Conservation (phyloP, 2,888 invertebrate genomes). For the Sphaeridia pumilis region DNA sequence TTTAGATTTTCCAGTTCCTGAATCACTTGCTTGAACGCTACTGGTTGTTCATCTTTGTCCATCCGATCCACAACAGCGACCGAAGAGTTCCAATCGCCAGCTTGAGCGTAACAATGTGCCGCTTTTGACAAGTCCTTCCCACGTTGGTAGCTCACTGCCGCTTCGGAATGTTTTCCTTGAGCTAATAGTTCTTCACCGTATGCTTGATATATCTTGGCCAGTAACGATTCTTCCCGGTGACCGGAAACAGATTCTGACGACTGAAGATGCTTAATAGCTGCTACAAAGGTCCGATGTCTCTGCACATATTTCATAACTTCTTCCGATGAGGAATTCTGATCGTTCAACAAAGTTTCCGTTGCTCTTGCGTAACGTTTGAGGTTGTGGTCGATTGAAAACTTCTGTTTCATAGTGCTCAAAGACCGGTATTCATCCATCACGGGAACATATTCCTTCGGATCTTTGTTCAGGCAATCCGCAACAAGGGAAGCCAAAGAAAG, state of each 20-base stretch:
- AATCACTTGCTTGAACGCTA: constrained; percentile 2
- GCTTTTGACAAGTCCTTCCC: constrained; percentile 55
- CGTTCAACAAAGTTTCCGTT: constrained; percentile 54
- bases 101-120: constrained; percentile 55
- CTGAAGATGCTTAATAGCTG: constrained; percentile 51
- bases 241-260: constrained; percentile 7
- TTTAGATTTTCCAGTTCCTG: constrained; percentile 6
- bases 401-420: constrained; percentile 58
- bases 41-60: constrained; percentile 6
- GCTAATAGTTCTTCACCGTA: constrained; percentile 59
- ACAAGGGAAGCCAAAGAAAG: constrained; percentile 72
- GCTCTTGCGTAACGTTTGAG: constrained; percentile 64
- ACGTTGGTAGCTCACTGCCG: constrained; percentile 64
- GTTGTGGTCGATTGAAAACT: constrained; percentile 65
- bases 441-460: constrained; percentile 84
- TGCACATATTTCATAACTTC: constrained; percentile 61
- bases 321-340: constrained; percentile 48
- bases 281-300: constrained; percentile 56
- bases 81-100: constrained; percentile 63
- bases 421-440: constrained; percentile 63
- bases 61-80: constrained; percentile 17
- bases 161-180: constrained; percentile 59
- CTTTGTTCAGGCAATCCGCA: constrained; percentile 51
- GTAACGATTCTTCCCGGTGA: constrained; percentile 9
- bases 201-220: constrained; percentile 37